Evolutionary conservation across 2,113 vertebrate genomes (phyloP).

Genomic region (Mustelus asterias): DNA sequence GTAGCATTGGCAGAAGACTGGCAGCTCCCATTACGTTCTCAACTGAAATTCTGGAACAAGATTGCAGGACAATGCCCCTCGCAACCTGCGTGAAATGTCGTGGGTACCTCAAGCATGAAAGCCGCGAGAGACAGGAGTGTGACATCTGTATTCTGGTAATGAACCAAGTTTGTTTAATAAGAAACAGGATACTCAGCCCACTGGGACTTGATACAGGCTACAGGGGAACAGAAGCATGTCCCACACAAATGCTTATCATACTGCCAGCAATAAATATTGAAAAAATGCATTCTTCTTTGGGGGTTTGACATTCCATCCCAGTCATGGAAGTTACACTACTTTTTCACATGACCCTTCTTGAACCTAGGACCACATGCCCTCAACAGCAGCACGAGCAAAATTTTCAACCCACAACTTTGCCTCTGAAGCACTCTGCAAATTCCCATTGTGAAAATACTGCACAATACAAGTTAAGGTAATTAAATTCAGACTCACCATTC

Average conservation of each 20-base stretch:
- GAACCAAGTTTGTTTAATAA: not conserved
- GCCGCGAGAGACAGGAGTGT: not conserved
- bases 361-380: not conserved
- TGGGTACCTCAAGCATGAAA: not conserved
- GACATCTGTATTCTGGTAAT: not conserved
- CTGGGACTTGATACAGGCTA: not conserved
- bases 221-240: not conserved
- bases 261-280: not conserved
- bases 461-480: not conserved
- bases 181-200: not conserved
- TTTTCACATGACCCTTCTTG: slow-evolving; percentile 24
- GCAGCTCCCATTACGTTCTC: not conserved
- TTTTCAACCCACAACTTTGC: not conserved
- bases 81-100: not conserved
- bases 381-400: not conserved
- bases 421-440: not conserved
- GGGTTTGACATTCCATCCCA: not conserved
- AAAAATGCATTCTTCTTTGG: not conserved
- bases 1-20: not conserved
- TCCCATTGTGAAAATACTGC: not conserved
- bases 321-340: not conserved
- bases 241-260: not conserved
- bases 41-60: not conserved
- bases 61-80: not conserved
- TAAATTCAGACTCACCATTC: not conserved